phyloP scores from a whole-genome alignment of 2,888 invertebrate genomes.

The Gastracanthus pulcherrimus region DNA sequence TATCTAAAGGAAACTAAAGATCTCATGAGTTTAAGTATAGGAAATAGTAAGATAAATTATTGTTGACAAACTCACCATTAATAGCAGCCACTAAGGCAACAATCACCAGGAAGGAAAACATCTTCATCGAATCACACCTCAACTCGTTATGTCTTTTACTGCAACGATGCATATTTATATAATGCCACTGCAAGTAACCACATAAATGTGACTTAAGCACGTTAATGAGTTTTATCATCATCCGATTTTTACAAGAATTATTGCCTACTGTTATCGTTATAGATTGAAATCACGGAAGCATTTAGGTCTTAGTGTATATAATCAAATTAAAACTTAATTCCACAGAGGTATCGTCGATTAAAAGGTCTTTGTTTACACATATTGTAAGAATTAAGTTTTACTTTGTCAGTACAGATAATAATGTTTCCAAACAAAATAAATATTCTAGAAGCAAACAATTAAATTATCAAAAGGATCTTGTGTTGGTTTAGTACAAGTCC shows the following conservation, averaged over 20 bases:
- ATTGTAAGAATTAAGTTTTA: too few relatives aligned
- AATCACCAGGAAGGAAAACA: slow-evolving; percentile 39
- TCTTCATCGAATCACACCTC: slow-evolving; percentile 1
- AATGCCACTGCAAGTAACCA: background rate
- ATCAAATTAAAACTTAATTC: background rate
- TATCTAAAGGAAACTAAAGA: too few relatives aligned
- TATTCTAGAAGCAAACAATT: too few relatives aligned
- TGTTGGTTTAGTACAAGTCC: too few relatives aligned
- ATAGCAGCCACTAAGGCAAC: slow-evolving; percentile 5
- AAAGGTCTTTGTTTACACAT: background rate
- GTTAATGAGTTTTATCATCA: background rate
- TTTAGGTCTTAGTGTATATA: background rate
- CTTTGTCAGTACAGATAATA: too few relatives aligned
- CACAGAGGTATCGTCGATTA: background rate
- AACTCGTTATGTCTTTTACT: background rate
- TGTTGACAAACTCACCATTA: slow-evolving; percentile 23
- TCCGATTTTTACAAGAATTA: background rate
- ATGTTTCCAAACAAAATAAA: too few relatives aligned
- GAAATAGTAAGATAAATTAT: background rate
- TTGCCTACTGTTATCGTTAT: background rate
- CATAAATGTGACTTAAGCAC: background rate
- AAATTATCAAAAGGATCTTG: too few relatives aligned
- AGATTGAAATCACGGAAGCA: background rate
- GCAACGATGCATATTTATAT: background rate
- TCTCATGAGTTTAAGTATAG: too few relatives aligned